Base-by-base conservation (phyloP, 30 jellyfish, hydroid and myxozoan species). In the Catostylus mosaicus region DNA sequence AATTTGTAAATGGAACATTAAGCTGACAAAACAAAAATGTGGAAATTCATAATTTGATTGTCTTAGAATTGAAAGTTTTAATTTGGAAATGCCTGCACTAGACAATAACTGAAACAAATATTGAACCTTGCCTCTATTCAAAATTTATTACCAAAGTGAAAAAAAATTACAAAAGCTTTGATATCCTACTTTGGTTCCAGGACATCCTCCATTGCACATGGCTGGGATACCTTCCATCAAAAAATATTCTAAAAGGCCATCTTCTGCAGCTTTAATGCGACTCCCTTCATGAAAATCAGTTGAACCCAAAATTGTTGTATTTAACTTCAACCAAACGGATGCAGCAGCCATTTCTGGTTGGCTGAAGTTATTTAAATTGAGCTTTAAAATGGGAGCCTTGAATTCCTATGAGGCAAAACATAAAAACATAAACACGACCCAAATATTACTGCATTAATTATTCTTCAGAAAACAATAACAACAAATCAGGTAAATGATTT, bases 331-430 rank as follows among this genome's bases (percentile, higher is more conserved):
- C 92, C 92, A 82, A 51, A 82, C 73, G 3, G 57, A 32, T 24
- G 78, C 86, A 34, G 30, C 86, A 16, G 80, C 71, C 34, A 38
- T 38, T 37, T 82, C 86, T 48, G 92, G 86, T 32, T 62, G 80
- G 46, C 60, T 50, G n/a, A 63, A 67, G 8, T 80, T 37, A 19
- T 30, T 27, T 22, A 64, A 22, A 16, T 5, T 35, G 11, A 80
- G 84, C 50, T 22, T 79, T 30, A 32, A 65, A 65, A 33, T 12
- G 4, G 82, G 48, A 11, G 60, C 37, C 60, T 82, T 82, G 80
- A 70, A 70, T 11, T 23, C 67, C 92, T 82, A 30, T 10, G 31
- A 65, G 34, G 3, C 50, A 11, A 30, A 18, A 8, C 56, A 62
- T 8, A 67, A 31, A 5, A 32, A 6, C 30, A 10, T 3, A 16